Percentiles rank a stretch among this genome's conserved stretches.
Evolutionary conservation across 2,888 invertebrate species (phyloP).

Genomic region (Anthophora plumipes): DNA sequence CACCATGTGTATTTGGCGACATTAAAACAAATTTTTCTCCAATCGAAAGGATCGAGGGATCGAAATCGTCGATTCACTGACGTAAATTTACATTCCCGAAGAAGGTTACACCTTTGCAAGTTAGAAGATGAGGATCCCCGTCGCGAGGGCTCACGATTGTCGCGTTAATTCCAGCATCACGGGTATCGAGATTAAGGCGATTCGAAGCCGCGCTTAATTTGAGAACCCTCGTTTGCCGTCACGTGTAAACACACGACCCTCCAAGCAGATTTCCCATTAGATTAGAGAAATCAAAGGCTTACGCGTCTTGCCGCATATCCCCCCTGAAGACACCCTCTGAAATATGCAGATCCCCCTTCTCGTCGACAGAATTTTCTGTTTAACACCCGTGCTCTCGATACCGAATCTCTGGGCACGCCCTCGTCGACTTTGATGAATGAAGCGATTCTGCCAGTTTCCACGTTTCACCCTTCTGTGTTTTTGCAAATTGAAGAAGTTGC

Average conservation of each 20-base stretch:
- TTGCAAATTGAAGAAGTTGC: neutral
- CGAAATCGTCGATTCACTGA: too few species aligned
- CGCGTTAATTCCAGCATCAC: slow-evolving; percentile 46
- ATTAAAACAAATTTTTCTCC: too few species aligned
- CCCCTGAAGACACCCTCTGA: slow-evolving; percentile 24
- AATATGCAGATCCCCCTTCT: slow-evolving; percentile 40
- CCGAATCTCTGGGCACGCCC: neutral
- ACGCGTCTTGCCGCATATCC: slow-evolving; percentile 34
- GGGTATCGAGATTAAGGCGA: slow-evolving; percentile 55
- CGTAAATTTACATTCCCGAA: neutral
- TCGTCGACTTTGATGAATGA: slow-evolving; percentile 24
- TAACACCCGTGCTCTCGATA: slow-evolving; percentile 6
- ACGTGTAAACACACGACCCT: slow-evolving; percentile 55
- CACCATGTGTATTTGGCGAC: too few species aligned
- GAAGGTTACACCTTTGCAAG: neutral
- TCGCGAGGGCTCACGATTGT: slow-evolving; percentile 19
- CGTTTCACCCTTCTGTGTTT: neutral
- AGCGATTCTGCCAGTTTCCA: slow-evolving; percentile 29
- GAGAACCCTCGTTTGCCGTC: slow-evolving; percentile 49
- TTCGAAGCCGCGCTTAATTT: slow-evolving; percentile 61
- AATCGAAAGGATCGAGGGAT: too few species aligned
- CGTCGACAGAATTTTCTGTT: slow-evolving; percentile 43
- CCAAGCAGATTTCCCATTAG: slow-evolving; percentile 62
- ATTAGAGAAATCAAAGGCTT: slow-evolving; percentile 66
- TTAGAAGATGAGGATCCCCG: neutral